Evolutionary conservation across 2,888 invertebrate genomes (phyloP), one percentile per base, ranked within the genome.

Genomic region (Mactromeris polynyma): DNA sequence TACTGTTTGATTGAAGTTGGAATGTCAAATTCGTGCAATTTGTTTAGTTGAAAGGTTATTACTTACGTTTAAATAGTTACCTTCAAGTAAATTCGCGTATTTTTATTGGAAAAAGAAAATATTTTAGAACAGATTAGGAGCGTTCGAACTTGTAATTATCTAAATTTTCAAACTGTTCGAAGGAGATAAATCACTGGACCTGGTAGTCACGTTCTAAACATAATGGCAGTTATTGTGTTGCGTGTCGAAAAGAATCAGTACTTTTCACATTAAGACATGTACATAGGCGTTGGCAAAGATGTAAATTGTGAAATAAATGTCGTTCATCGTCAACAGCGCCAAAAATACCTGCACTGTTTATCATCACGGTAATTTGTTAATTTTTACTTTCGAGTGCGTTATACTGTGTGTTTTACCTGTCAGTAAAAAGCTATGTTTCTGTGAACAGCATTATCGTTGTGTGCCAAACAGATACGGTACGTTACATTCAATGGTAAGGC

Each of bases 281-380:
- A 36, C 31, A 17, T 1, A 73, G 33, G 73, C 73, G 73, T 33
- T 36, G 31, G 31, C 73, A 36, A 73, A 73, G 19, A 73, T 4
- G 73, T 36, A 33, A 73, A 19, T 33, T 73, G 33, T 33, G 73
- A 36, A 33, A 73, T 73, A 73, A 73, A 73, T 36, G 73, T 73
- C 73, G 19, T 11, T 73, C 26, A 19, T 17, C 31, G 73, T 73
- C 31, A 73, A 73, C 73, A 73, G 4, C 73, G 36, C 73, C 33
- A 73, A 73, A 36, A 19, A 73, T 36, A 73, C 19, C 33, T 36
- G 73, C 73, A 33, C 36, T 6, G 73, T 73, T 36, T 33, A 73
- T 73, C 73, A 73, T 36, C 73, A 73, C 36, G 14, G 73, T 73
- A 73, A 36, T 73, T 73, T 73, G 33, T 73, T 73, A 17, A 26